Base-by-base conservation (phyloP, 2,113 vertebrate genomes). In the Marmota monax region DNA sequence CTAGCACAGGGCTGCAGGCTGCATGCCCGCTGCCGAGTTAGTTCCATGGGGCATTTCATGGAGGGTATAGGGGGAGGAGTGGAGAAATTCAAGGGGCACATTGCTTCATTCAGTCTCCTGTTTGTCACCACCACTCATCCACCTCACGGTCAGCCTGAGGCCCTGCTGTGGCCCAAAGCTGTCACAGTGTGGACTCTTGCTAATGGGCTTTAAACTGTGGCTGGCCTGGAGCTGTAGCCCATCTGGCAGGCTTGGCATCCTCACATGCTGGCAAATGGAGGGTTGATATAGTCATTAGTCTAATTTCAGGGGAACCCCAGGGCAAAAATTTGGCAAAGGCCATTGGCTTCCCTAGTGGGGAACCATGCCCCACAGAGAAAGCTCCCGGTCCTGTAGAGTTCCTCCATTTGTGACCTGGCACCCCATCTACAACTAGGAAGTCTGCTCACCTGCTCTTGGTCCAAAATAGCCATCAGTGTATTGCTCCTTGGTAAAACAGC, bases 341-440 rank as follows among this genome's bases (percentile, higher is more conserved):
- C 5, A 5, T 87, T 27, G n/a, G 80, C 37, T 90, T 72, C 42
- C 53, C 69, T 78, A 13, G 20, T 13, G 45, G 69, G 51, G 12
- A 92, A 29, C 48, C 51, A 27, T 11, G 32, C 8, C 27, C 34
- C 42, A 16, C 45, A 61, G 86, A 90, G 87, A 42, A 39, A 61
- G 73, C 29, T 74, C 34, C 14, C 14, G 6, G 29, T 80, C 72
- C 42, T 29, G 6, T 11, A 22, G 42, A 48, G n/a, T 84, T 77
- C 27, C n/a, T 78, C 51, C 72, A 48, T 34, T 70, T 88, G 65
- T 67, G 94, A 61, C 76, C 78, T 29, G 67, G 61, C 53, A 63
- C 13, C 18, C 53, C 58, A 45, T 70, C 34, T 39, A 17, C 4
- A 45, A 34, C 25, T 6, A 2, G 48, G 72, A 84, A 88, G 45